Conservation (phyloP, 2,797 vertebrate genomes). For the Manis crassicaudata region DNA sequence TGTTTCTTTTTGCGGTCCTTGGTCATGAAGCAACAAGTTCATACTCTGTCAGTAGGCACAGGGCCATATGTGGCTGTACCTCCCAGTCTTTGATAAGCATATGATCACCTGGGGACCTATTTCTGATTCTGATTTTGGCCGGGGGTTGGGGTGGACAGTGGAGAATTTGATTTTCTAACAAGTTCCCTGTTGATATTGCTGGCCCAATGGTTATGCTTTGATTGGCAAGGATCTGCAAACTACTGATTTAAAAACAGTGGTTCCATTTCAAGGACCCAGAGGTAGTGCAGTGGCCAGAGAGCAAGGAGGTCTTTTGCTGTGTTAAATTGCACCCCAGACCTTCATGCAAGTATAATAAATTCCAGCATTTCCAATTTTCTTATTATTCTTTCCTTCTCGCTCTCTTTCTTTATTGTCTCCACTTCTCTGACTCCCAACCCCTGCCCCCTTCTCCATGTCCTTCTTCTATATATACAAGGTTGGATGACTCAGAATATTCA, state of each 20-base stretch:
- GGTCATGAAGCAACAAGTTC: neutral
- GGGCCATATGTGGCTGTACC: neutral
- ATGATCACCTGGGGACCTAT: neutral
- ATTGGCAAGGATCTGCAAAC: neutral
- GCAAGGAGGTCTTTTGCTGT: neutral
- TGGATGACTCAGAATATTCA: neutral
- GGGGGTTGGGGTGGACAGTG: neutral
- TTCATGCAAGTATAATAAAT: neutral
- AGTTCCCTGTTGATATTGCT: neutral
- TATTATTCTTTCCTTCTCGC: neutral
- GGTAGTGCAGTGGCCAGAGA: neutral
- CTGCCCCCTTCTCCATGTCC: neutral
- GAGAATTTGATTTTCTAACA: neutral
- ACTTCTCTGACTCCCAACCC: neutral
- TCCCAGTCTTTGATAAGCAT: neutral
- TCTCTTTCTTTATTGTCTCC: neutral
- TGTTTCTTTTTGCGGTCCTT: neutral
- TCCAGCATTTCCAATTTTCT: neutral
- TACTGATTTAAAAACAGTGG: neutral
- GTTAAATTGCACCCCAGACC: neutral
- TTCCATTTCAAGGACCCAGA: neutral
- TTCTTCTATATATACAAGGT: neutral
- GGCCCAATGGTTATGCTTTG: neutral
- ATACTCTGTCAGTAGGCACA: neutral
- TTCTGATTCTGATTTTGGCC: neutral